Percentiles rank a stretch among this genome's conserved stretches.
Conservation (phyloP, 2,888 invertebrate genomes). For the Acronicta psi region DNA sequence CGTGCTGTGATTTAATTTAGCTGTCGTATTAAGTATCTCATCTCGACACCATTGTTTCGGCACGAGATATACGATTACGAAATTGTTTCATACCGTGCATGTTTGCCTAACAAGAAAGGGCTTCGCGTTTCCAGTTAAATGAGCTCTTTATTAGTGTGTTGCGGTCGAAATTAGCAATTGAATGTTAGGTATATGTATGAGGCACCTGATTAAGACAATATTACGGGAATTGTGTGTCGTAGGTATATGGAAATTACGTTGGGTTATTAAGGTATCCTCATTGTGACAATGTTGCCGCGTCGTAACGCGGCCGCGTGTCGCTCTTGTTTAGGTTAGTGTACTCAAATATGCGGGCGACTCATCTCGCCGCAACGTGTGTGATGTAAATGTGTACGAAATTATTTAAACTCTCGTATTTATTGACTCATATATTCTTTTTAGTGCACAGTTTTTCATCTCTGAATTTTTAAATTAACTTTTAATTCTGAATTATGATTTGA, state of each 20-base stretch:
- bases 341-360: slow-evolving; percentile 42
- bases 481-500: slow-evolving; percentile 11
- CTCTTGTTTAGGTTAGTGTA: slow-evolving; percentile 38
- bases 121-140: slow-evolving; percentile 28
- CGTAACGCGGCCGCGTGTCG: slow-evolving; percentile 6
- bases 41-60: neutral
- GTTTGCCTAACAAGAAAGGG: neutral
- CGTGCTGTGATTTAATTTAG: neutral
- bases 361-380: slow-evolving; percentile 13
- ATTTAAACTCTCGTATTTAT: slow-evolving; percentile 30
- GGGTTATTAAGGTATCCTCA: slow-evolving; percentile 29
- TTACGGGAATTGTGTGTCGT: slow-evolving; percentile 21
- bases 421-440: slow-evolving; percentile 15
- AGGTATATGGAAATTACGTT: slow-evolving; percentile 32
- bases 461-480: slow-evolving; percentile 10
- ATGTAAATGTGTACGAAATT: slow-evolving; percentile 12
- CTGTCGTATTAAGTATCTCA: neutral
- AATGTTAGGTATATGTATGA: slow-evolving; percentile 19
- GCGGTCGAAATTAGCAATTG: slow-evolving; percentile 26
- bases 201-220: slow-evolving; percentile 5
- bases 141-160: slow-evolving; percentile 25
- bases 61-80: too few species aligned
- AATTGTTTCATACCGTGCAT: too few species aligned
- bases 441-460: slow-evolving; percentile 19
- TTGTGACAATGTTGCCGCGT: slow-evolving; percentile 24